phyloP scores from a whole-genome alignment of 2,113 vertebrate genomes.

The Nycticorax nycticorax region DNA sequence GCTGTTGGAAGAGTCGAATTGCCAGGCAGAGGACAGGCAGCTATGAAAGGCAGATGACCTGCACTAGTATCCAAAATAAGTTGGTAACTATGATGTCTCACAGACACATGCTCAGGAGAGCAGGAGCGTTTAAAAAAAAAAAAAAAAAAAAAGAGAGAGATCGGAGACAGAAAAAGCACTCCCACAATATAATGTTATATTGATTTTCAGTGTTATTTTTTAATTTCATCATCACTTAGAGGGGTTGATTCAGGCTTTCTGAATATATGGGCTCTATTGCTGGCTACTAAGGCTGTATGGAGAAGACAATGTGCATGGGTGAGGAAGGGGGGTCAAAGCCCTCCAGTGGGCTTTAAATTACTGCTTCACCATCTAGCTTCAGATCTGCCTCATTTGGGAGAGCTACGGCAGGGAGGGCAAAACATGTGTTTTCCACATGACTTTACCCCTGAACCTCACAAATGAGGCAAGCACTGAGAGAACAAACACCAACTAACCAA shows the following conservation, averaged over 20 bases:
- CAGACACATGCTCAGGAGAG: not conserved
- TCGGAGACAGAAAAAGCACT: not conserved
- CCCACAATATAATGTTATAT: not conserved
- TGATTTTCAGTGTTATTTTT: not conserved
- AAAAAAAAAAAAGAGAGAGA: not conserved
- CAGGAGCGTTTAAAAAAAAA: not conserved
- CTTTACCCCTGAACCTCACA: slow-evolving; percentile 19
- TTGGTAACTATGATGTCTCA: not conserved
- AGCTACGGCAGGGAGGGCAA: not conserved
- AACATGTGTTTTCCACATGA: not conserved
- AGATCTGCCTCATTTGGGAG: not conserved
- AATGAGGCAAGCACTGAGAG: not conserved
- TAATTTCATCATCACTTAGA: not conserved
- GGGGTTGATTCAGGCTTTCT: not conserved
- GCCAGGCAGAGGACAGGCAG: not conserved
- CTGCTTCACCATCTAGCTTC: not conserved
- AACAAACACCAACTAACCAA: not conserved
- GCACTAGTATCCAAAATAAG: not conserved
- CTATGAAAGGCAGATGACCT: not conserved
- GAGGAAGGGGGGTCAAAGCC: not conserved
- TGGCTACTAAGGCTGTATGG: not conserved
- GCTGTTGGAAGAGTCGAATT: not conserved
- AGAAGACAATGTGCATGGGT: not conserved
- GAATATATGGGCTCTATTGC: not conserved
- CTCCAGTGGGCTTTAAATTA: not conserved